These are phyloP conservation scores for Megastigmus dorsalis DNA, from an alignment of 2,888 invertebrate genomes.

Conservation along the genomic window DNA sequence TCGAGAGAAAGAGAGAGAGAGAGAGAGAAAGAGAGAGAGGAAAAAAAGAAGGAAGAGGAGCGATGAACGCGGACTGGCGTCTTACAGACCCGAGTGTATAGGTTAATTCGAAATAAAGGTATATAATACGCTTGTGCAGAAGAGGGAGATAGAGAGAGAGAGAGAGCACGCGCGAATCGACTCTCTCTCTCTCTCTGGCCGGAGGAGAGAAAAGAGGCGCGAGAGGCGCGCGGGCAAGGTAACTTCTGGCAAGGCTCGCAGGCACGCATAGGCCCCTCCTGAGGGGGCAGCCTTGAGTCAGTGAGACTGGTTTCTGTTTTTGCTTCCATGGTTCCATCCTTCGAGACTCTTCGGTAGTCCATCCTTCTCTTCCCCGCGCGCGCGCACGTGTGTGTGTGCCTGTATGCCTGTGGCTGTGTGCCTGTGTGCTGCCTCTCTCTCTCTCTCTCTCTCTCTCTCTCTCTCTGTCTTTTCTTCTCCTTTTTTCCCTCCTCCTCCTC, in stretches of 20 bases:
- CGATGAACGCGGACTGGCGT: too few species aligned
- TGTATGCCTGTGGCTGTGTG: too few species aligned
- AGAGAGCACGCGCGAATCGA: too few species aligned
- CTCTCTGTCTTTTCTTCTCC: slow-evolving; percentile 50
- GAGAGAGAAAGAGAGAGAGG: slow-evolving; percentile 25
- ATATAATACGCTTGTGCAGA: slow-evolving; percentile 39
- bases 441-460: slow-evolving; percentile 42
- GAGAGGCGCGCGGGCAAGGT: slow-evolving; percentile 52
- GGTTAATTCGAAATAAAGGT: slow-evolving; percentile 54
- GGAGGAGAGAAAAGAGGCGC: slow-evolving; percentile 23
- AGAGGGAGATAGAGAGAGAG: too few species aligned
- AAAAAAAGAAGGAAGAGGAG: too few species aligned
- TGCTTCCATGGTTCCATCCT: slow-evolving; percentile 73
- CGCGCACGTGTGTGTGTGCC: too few species aligned
- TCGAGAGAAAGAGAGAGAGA: slow-evolving; percentile 22
- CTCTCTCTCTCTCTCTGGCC: too few species aligned
- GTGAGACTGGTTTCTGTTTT: slow-evolving; percentile 74
- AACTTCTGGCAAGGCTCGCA: slow-evolving; percentile 54
- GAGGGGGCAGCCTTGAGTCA: slow-evolving; percentile 72
- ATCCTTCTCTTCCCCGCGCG: slow-evolving; percentile 47
- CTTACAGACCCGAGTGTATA: slow-evolving; percentile 55
- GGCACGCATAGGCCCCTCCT: slow-evolving; percentile 45
- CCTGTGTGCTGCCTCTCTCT: slow-evolving; percentile 44
- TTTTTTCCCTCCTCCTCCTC: slow-evolving; percentile 40
- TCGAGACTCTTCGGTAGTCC: slow-evolving; percentile 60